Evolutionary conservation across 2,888 invertebrate species (phyloP).

Genomic region (Phlogophora meticulosa): DNA sequence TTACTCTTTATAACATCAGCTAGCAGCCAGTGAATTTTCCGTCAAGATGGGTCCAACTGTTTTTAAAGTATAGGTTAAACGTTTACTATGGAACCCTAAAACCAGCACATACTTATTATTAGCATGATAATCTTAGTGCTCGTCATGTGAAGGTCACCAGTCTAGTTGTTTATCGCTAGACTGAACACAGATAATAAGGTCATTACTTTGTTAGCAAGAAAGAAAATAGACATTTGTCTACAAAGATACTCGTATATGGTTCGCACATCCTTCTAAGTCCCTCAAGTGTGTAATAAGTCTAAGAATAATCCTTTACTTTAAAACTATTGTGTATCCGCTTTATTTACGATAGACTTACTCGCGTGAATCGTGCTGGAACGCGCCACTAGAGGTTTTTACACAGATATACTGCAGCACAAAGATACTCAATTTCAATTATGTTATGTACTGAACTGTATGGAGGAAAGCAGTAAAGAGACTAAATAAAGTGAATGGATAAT

Average conservation of each 20-base stretch:
- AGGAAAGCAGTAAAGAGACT: conserved; percentile 23
- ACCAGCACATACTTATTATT: background rate
- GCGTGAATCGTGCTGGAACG: conserved; percentile 69
- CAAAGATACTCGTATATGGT: conserved; percentile 30
- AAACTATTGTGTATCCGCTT: conserved; percentile 66
- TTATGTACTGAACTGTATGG: conserved; percentile 38
- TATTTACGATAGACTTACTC: conserved; percentile 73
- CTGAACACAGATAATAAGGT: conserved; percentile 17
- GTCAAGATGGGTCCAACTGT: no score
- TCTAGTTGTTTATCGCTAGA: conserved; percentile 18
- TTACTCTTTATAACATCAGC: no score
- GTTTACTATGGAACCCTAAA: no score
- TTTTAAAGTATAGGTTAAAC: no score
- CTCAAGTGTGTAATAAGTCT: conserved; percentile 63
- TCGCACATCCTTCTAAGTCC: conserved; percentile 16
- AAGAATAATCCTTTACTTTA: conserved; percentile 69
- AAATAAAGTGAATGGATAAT: conserved; percentile 50
- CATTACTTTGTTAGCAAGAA: conserved; percentile 3
- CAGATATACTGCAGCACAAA: conserved; percentile 62
- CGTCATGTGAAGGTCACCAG: conserved; percentile 2
- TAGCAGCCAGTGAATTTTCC: no score
- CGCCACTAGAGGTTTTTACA: conserved; percentile 66
- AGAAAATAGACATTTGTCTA: conserved; percentile 10
- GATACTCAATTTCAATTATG: conserved; percentile 62
- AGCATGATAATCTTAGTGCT: background rate